These are phyloP conservation scores for Calcarius lapponicus DNA, from an alignment of 2,797 vertebrate species.

Conservation along the genomic window DNA sequence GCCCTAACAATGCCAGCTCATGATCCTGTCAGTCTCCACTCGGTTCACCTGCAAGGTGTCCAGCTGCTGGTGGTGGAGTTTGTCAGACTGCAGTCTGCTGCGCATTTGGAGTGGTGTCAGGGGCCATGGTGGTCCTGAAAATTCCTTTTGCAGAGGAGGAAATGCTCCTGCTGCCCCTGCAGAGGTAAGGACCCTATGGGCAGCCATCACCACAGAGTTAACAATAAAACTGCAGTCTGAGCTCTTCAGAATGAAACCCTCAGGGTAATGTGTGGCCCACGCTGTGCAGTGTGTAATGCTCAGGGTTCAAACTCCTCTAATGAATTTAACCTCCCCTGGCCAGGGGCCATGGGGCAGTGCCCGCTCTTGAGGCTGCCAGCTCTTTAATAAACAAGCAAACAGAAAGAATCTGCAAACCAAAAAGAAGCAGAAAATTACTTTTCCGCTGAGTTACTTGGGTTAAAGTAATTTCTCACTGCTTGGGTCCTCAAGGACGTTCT, in stretches of 20 bases:
- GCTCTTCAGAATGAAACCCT: neutral
- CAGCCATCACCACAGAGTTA: neutral
- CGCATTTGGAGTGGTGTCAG: neutral
- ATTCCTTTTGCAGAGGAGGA: neutral
- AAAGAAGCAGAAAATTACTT: slow-evolving; percentile 7
- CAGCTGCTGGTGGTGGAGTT: neutral
- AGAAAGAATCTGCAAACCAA: neutral
- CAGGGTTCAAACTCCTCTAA: neutral
- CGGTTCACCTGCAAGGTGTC: neutral
- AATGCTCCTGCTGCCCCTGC: neutral
- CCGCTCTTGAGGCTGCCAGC: neutral
- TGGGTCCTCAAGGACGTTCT: neutral
- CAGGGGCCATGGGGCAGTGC: neutral
- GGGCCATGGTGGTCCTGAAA: neutral
- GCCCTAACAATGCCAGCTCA: neutral
- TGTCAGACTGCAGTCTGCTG: neutral
- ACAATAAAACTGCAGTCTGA: neutral
- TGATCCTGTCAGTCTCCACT: neutral
- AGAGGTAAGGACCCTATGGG: neutral
- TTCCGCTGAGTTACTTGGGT: neutral
- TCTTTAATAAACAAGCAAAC: slow-evolving; percentile 12
- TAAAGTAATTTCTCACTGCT: slow-evolving; percentile 4
- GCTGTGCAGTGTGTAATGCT: neutral
- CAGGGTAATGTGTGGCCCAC: neutral
- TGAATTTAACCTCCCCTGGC: neutral